Base-by-base conservation (phyloP, 1,140 invertebrate species). In the Aphelinus certus region DNA sequence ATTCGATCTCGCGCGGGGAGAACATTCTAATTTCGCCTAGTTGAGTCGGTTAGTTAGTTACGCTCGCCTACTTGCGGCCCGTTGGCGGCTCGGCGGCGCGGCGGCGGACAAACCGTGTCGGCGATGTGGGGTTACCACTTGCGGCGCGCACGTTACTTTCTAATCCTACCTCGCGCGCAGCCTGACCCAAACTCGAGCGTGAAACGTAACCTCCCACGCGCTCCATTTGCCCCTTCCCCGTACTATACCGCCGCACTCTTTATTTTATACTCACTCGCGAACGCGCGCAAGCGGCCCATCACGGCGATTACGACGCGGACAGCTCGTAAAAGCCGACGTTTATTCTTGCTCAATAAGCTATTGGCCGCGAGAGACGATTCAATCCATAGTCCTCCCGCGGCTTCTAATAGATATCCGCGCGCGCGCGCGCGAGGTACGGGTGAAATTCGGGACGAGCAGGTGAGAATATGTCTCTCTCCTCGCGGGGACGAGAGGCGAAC, bases 21-120 rank as follows among this genome's bases (percentile, higher is more conserved):
- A 78, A 81, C 82, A 83, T 83, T 84, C 79, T 82, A 80, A 83
- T 83, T 82, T 81, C 78, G 81, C 80, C 75, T 78, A 81, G 81
- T 82, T 82, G 77, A 77, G 76, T 79, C 76, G 76, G 71, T 78
- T 76, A 80, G 80, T 83, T 78, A 81, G 76, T 76, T 77, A 78
- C 73, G 76, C 62, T 81, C 75, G 81, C 81, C 81, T 82, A 83
- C 81, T 82, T 80, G 81, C 79, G 72, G 26, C 26, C 26, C 26
- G 26, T 0, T 0, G 0, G 26, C 26, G 26, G 26, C 76, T 65
- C 68, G 76, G 77, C 75, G 67, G 76, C 26, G 76, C 75, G 65
- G 75, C 75, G 73, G 72, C 71, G 78, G 76, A 78, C 71, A 79
- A 79, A 81, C 79, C 79, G 76, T 80, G 78, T 77, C 78, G 79